Percentiles rank a stretch among this genome's conserved stretches.
These are phyloP conservation scores for Catostylus mosaicus DNA, from an alignment of 30 jellyfish, hydroid and myxozoan species.

Conservation along the genomic window DNA sequence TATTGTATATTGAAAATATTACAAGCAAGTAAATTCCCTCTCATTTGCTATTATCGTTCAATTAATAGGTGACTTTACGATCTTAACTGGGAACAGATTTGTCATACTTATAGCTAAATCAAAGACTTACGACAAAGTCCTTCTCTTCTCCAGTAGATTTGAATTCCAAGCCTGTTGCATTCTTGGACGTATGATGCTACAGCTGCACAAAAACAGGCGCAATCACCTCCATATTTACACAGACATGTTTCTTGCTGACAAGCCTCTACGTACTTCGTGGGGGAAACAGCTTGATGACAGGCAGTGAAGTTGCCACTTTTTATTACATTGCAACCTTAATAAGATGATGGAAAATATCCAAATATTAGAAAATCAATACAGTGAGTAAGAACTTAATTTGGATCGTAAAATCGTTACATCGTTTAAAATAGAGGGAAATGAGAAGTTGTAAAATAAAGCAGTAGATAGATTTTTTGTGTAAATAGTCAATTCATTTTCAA, in stretches of 20 bases:
- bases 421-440: too few species aligned
- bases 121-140: slow-evolving; percentile 95
- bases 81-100: background rate
- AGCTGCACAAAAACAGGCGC: slow-evolving; percentile 98
- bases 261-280: slow-evolving; percentile 79
- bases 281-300: slow-evolving; percentile 91
- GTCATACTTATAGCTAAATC: too few species aligned
- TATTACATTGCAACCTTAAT: slow-evolving; percentile 87
- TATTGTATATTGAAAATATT: too few species aligned
- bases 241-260: slow-evolving; percentile 97
- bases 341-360: too few species aligned
- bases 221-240: slow-evolving; percentile 97
- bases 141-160: slow-evolving; percentile 94
- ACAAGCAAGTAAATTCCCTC: background rate
- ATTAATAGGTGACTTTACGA: background rate
- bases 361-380: too few species aligned
- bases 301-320: slow-evolving; percentile 81
- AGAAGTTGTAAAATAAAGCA: too few species aligned
- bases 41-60: background rate
- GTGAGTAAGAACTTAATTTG: too few species aligned
- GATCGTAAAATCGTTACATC: too few species aligned
- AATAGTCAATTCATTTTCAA: too few species aligned
- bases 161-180: slow-evolving; percentile 95
- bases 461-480: too few species aligned
- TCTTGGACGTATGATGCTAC: slow-evolving; percentile 97